These are phyloP conservation scores for Tamandua tetradactyla DNA, from an alignment of 2,797 vertebrate genomes.

Conservation along the genomic window DNA sequence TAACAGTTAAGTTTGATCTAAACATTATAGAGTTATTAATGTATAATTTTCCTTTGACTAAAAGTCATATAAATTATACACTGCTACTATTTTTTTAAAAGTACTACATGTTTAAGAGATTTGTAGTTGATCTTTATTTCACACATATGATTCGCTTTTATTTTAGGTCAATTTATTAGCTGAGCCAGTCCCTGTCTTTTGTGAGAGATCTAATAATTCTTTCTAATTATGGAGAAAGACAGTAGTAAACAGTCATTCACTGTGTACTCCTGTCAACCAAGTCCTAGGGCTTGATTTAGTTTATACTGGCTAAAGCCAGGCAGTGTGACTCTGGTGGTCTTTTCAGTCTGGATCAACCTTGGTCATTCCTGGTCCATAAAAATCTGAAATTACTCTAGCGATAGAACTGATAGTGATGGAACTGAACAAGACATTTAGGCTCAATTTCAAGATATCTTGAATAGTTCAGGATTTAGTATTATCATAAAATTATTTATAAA, in stretches of 20 bases:
- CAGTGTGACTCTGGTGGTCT: not conserved
- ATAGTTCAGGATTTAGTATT: not conserved
- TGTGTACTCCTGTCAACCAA: not conserved
- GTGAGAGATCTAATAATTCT: not conserved
- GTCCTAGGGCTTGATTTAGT: not conserved
- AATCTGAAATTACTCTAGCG: not conserved
- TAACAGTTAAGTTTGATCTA: not conserved
- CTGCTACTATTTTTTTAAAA: constrained; percentile 24
- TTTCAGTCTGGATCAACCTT: not conserved
- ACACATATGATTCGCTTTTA: not conserved
- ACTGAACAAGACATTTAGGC: not conserved
- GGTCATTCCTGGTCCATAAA: not conserved
- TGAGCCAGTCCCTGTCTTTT: constrained; percentile 4
- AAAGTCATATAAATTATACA: not conserved
- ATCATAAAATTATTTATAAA: constrained; percentile 2
- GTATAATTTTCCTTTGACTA: not conserved
- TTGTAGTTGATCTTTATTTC: not conserved
- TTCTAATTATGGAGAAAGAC: not conserved
- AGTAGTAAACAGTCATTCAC: not conserved
- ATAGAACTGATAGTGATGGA: not conserved
- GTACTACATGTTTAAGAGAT: not conserved
- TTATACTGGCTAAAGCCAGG: not conserved
- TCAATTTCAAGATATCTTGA: not conserved
- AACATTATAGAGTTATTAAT: constrained; percentile 8
- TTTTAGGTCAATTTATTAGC: not conserved